These are phyloP conservation scores for Asarcornis scutulata DNA, from an alignment of 2,113 vertebrate species.

Conservation along the genomic window DNA sequence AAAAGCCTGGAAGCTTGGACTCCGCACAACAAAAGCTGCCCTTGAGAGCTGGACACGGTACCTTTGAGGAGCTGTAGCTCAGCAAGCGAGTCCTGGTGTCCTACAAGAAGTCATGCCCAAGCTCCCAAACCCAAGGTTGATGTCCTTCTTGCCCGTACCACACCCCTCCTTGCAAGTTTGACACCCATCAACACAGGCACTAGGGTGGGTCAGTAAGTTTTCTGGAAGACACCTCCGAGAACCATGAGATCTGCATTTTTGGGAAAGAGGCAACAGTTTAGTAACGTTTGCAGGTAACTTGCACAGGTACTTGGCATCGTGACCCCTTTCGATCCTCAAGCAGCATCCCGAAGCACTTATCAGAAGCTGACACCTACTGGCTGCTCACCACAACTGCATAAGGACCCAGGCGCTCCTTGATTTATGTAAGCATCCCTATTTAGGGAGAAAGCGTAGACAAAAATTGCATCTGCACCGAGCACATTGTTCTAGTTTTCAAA, in stretches of 20 bases:
- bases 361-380: conserved; percentile 56
- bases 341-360: not conserved
- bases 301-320: accelerated
- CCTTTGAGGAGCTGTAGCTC: not conserved
- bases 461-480: not conserved
- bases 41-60: accelerated
- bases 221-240: not conserved
- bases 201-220: not conserved
- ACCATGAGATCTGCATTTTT: not conserved
- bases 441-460: not conserved
- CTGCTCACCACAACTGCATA: not conserved
- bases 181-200: not conserved
- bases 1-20: not conserved
- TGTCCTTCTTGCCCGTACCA: not conserved
- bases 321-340: not conserved
- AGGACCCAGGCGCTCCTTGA: accelerated
- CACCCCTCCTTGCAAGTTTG: not conserved
- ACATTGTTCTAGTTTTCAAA: not conserved
- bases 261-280: not conserved
- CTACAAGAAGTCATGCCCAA: accelerated
- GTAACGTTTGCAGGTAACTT: not conserved
- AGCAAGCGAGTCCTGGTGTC: accelerated
- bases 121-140: not conserved
- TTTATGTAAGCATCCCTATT: accelerated
- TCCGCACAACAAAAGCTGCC: not conserved